Evolutionary conservation across 1,140 invertebrate genomes (phyloP).

Genomic region (Formica exsecta): DNA sequence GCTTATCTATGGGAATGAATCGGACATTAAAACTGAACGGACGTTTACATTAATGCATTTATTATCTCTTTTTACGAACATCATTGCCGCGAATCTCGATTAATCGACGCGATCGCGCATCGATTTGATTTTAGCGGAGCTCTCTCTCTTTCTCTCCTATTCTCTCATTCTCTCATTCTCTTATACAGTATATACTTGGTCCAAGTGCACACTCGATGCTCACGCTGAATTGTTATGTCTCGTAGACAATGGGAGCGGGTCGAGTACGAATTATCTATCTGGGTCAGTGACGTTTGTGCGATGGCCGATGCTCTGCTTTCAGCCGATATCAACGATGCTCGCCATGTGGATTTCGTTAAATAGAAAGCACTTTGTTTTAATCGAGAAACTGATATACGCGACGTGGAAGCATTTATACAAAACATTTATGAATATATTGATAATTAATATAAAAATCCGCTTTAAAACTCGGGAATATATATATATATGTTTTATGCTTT

Average conservation of each 20-base stretch:
- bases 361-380: conserved; percentile 23
- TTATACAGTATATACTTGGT: conserved; percentile 8
- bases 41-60: conserved; percentile 33
- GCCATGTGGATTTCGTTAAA: conserved; percentile 30
- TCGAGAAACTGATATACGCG: neutral
- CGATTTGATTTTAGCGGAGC: conserved; percentile 60
- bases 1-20: conserved; percentile 48
- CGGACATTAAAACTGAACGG: neutral
- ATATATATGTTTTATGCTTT: neutral
- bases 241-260: conserved; percentile 66
- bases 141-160: neutral
- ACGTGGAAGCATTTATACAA: neutral
- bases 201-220: conserved; percentile 64
- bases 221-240: conserved; percentile 67
- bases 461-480: neutral
- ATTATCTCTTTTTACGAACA: conserved; percentile 16
- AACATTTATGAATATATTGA: conserved; percentile 15
- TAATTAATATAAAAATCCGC: conserved; percentile 36
- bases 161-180: too few species aligned
- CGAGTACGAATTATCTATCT: conserved; percentile 69
- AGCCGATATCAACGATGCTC: conserved; percentile 19
- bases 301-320: conserved; percentile 46
- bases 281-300: conserved; percentile 45
- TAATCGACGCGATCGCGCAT: conserved; percentile 63
- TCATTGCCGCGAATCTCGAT: conserved; percentile 40